Evolutionary conservation across 2,113 vertebrate species (phyloP).

Genomic region (Talpa occidentalis): DNA sequence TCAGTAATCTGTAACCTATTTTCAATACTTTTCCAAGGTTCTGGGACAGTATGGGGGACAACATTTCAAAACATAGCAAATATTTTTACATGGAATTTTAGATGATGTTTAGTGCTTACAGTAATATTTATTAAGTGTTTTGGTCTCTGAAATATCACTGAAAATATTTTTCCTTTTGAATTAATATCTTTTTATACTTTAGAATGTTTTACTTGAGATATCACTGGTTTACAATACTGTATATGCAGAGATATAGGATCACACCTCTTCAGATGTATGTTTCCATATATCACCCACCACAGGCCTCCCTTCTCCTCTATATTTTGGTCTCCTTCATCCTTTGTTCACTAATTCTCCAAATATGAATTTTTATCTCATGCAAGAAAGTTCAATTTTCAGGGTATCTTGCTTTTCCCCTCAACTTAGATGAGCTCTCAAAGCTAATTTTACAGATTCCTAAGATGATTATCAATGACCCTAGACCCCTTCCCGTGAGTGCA

Average conservation of each 20-base stretch:
- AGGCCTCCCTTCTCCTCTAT: neutral
- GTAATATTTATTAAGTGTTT: neutral
- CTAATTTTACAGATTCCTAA: neutral
- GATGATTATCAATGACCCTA: neutral
- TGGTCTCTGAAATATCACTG: neutral
- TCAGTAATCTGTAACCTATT: neutral
- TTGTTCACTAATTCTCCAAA: neutral
- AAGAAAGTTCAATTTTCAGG: neutral
- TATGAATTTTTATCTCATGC: neutral
- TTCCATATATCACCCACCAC: too few relatives aligned
- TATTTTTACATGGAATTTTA: neutral
- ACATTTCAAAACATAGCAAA: neutral
- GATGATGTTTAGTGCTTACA: neutral
- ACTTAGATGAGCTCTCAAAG: neutral
- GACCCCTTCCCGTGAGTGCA: neutral
- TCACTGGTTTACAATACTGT: too few relatives aligned
- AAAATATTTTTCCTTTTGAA: neutral
- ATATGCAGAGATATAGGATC: too few relatives aligned
- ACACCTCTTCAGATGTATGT: too few relatives aligned
- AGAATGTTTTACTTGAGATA: too few relatives aligned
- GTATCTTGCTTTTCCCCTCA: neutral
- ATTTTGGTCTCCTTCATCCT: neutral
- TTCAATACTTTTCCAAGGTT: neutral
- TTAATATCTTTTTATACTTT: too few relatives aligned
- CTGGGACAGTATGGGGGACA: neutral